These are phyloP conservation scores for Tokudaia tokunoshimensis DNA, from an alignment of 2,797 vertebrate genomes.

Conservation along the genomic window DNA sequence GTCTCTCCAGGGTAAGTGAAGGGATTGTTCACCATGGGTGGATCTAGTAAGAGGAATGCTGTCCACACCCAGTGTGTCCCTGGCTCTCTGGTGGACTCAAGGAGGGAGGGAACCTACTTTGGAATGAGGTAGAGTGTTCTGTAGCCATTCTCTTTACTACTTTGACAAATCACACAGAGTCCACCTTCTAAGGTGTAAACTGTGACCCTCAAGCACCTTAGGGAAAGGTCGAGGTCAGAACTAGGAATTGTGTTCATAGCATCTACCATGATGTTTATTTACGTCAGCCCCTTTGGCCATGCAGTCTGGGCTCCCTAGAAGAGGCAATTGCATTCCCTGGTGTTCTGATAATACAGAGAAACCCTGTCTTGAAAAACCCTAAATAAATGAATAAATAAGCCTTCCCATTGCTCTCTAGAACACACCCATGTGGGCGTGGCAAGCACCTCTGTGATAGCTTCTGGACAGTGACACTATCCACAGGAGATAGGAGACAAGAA, in stretches of 20 bases:
- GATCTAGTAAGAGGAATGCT: too few species aligned
- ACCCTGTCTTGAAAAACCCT: too few species aligned
- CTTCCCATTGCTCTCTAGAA: too few species aligned
- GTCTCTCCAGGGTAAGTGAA: background rate
- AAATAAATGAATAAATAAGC: background rate
- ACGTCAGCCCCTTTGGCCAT: background rate
- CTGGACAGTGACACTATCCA: background rate
- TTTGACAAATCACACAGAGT: background rate
- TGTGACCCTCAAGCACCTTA: background rate
- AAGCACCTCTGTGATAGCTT: background rate
- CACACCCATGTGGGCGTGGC: accelerated
- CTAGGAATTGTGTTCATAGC: accelerated
- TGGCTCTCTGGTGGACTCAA: background rate
- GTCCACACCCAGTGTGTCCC: background rate
- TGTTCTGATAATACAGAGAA: too few species aligned
- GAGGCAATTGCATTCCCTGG: accelerated
- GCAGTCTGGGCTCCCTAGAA: background rate
- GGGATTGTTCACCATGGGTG: background rate
- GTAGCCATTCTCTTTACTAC: background rate
- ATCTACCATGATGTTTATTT: too few species aligned
- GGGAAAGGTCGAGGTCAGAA: background rate
- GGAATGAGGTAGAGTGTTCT: background rate
- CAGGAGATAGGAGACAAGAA: background rate
- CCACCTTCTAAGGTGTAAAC: constrained; percentile 39
- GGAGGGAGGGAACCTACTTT: background rate